Base-by-base conservation (phyloP, 2,888 invertebrate species). In the Nomada fabriciana region DNA sequence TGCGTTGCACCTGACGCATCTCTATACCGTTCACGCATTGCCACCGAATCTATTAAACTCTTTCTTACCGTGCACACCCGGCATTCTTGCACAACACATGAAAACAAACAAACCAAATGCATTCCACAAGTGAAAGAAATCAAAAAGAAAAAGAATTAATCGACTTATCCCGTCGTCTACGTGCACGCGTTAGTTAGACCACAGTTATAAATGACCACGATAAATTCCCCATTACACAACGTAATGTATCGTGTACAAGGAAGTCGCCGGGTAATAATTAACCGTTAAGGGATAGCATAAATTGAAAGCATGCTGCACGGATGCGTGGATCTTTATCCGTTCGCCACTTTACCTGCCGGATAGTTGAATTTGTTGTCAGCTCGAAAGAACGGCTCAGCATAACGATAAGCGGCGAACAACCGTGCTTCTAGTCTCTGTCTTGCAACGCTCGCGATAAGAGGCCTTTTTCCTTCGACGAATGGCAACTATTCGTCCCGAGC, bases 181-280 rank as follows among this genome's bases (percentile, higher is more conserved):
- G 20, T 5, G n/a, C 20, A 20, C 55, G 9, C 20, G n/a, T 20
- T 20, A 0, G 55, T 55, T 55, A n/a, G 2, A 9, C n/a, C 20
- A 20, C 10, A 2, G 1, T 74, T 55, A 79, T 80, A 67, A 67
- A 71, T 63, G n/a, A 20, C 0, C 25, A 7, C 23, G 72, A 79
- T 71, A 72, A 36, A 80, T 61, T 79, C 57, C 15, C 25, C 42
- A 23, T 80, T 79, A 43, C 61, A 25, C 71, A 72, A 79, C 23
- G n/a, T 10, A n/a, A 36, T 50, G 43, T 67, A 74, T 60, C 43
- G 13, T 20, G 67, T 57, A 72, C 61, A 20, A 80, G 80, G 80
- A 80, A 80, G 80, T 42, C 53, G 11, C 18, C 18, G 42, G 25
- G 71, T 20, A 68, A 76, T 80, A 80, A 79, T 80, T 72, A 80